Base-by-base conservation (phyloP, 2,797 vertebrate genomes). In the Echeneis naucrates region DNA sequence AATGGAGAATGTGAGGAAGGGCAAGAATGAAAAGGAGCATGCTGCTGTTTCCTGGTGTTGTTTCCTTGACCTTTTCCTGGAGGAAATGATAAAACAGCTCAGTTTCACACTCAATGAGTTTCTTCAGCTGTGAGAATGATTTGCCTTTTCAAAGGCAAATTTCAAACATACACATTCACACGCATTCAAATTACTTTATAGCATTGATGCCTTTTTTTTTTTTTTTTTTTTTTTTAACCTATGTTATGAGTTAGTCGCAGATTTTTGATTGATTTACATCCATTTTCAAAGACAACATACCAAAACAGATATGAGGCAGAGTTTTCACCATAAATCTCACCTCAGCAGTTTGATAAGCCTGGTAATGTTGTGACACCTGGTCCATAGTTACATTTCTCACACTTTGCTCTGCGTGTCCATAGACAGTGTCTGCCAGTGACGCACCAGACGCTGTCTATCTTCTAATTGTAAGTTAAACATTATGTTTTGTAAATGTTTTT, bases 251-350 rank as follows among this genome's bases (percentile, higher is more conserved):
- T 53, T n/a, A 56, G 38, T 16, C 60, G 26, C 21, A 65, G 50
- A 44, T 55, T 3, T 53, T 16, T 47, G 19, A 37, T 33, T 75
- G 53, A 57, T 83, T 70, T 75, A 54, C 37, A 50, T 60, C 54
- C 77, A 67, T 71, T 60, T 87, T 74, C 57, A 54, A 62, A 53
- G 54, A 64, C 44, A 33, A 13, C 64, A 35, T 50, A 44, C 44
- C 60, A 30, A 74, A 44, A n/a, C n/a, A 52, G 71, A 73, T 62
- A 24, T 56, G 32, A 42, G 70, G 38, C 27, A n/a, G 50, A 2
- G 2, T 52, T 66, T 74, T 30, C 8, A 3, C 50, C 58, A 68
- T 85, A 72, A 85, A 80, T 86, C 73, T 80, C 65, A 58, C 47
- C 55, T 64, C 55, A n/a, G 17, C 7, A 2, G 54, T 68, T 35